Conservation (phyloP, 2,797 vertebrate species). For the Nothura maculosa region DNA sequence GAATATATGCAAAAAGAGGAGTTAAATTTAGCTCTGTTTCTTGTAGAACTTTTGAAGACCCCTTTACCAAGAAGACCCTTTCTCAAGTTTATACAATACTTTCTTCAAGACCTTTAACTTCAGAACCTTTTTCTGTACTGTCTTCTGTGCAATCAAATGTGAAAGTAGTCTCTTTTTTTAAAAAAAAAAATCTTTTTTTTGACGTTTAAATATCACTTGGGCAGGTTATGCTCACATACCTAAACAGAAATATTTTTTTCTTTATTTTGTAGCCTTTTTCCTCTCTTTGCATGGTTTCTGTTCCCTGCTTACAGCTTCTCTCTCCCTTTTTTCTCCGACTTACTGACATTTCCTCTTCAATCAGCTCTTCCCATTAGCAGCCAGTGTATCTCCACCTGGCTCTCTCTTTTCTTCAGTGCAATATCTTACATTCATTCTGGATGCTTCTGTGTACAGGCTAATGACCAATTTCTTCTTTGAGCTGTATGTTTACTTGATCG, state of each 20-base stretch:
- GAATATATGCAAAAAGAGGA: background rate
- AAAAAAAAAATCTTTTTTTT: background rate
- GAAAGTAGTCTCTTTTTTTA: background rate
- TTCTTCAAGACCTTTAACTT: background rate
- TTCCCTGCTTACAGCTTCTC: background rate
- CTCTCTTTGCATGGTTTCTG: background rate
- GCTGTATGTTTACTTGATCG: slow-evolving; percentile 3
- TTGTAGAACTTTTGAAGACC: background rate
- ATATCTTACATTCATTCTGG: background rate
- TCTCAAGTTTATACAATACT: background rate
- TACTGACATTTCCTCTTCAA: slow-evolving; percentile 6
- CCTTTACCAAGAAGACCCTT: background rate
- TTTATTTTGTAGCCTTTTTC: background rate
- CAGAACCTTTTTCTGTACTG: background rate
- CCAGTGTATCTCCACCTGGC: background rate
- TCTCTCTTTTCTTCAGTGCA: slow-evolving; percentile 5
- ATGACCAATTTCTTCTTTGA: slow-evolving; percentile 18
- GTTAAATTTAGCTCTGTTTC: background rate
- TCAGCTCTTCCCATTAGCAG: background rate
- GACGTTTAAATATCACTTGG: background rate
- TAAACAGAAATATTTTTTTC: background rate
- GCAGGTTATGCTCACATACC: background rate
- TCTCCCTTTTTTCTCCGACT: background rate
- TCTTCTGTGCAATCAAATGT: background rate
- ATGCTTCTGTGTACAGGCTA: background rate